phyloP scores from a whole-genome alignment of 1,140 invertebrate genomes.

The Drosophila subpulchrella region DNA sequence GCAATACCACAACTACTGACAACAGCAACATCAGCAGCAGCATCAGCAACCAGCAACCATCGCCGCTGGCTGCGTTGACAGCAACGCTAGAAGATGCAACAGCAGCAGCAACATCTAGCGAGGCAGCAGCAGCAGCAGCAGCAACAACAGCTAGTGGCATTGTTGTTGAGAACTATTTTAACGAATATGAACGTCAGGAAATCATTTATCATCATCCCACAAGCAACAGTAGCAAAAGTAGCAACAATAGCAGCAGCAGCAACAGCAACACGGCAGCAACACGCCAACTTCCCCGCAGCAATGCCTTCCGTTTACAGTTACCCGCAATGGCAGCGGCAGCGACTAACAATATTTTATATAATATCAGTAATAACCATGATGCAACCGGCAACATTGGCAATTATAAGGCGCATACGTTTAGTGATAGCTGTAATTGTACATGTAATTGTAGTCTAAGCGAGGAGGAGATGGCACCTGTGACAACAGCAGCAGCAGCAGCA shows the following conservation, averaged over 20 bases:
- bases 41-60: constrained; percentile 24
- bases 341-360: constrained; percentile 80
- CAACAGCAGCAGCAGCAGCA: constrained; percentile 44
- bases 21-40: constrained; percentile 21
- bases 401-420: constrained; percentile 80
- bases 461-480: constrained; percentile 29
- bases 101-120: constrained; percentile 16
- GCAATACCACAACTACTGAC: constrained; percentile 29
- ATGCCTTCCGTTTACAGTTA: constrained; percentile 69
- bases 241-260: not conserved
- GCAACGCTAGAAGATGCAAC: constrained; percentile 26
- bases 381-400: constrained; percentile 53
- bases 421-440: constrained; percentile 81
- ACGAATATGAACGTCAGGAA: constrained; percentile 84
- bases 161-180: constrained; percentile 83
- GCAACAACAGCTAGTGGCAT: constrained; percentile 53
- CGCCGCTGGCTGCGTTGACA: constrained; percentile 37
- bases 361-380: constrained; percentile 67
- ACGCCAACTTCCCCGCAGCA: constrained; percentile 43
- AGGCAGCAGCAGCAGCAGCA: constrained; percentile 25
- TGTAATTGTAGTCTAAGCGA: constrained; percentile 79
- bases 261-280: constrained; percentile 22
- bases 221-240: constrained; percentile 20
- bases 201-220: constrained; percentile 82
- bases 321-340: constrained; percentile 57